Conservation (phyloP, 2,888 invertebrate species). For the Coleophora deauratella region DNA sequence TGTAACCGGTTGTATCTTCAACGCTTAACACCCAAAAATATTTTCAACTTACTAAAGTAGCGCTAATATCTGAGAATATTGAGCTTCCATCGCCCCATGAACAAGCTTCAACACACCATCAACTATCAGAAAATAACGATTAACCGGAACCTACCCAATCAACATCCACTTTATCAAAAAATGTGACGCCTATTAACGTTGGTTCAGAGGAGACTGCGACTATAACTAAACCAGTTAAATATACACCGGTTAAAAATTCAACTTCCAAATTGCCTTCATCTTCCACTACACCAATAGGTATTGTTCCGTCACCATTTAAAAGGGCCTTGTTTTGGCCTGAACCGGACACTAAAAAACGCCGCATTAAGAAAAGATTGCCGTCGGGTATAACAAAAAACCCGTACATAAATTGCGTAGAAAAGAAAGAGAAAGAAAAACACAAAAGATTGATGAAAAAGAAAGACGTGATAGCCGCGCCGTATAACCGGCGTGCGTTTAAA, state of each 20-base stretch:
- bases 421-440: no score
- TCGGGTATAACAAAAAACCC: conserved; percentile 1
- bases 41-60: no score
- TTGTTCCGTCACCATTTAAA: conserved; percentile 16
- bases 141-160: not conserved
- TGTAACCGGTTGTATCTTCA: no score
- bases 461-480: no score
- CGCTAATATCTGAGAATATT: no score
- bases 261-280: not conserved
- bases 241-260: no score
- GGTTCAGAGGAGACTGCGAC: not conserved
- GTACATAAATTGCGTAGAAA: no score
- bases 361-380: conserved; percentile 1
- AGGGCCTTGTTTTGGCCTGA: conserved; percentile 19
- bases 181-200: not conserved
- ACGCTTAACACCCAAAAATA: no score
- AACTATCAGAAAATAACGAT: not conserved
- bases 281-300: conserved; percentile 20
- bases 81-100: no score
- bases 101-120: no score
- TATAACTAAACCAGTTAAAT: not conserved
- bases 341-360: conserved; percentile 2
- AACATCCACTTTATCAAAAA: not conserved
- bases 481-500: no score
- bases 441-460: no score